Evolutionary conservation across 1,140 invertebrate species (phyloP), one percentile per base, ranked within the genome.

Genomic region (Achatina immaculata): DNA sequence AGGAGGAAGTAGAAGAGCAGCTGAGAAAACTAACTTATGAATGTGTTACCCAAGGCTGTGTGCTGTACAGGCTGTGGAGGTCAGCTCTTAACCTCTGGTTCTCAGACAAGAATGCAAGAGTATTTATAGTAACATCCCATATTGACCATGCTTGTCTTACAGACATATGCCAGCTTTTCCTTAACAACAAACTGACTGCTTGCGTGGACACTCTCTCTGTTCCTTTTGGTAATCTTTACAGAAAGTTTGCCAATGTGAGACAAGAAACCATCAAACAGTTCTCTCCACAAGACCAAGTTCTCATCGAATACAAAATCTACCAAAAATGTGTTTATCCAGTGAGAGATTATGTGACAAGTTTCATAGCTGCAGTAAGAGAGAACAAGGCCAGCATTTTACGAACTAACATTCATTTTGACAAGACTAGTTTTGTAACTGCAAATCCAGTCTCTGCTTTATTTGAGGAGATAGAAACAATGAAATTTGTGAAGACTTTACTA

Each of bases 281-380:
- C 68, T 72, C 79, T 34, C 55, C 80, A 0, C 84, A 85, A 58
- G 83, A 88, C 65, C 84, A 85, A 80, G 83, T 88, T 9, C 85
- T 85, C 34, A 83, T 88, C n/a, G 88, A 89, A 42, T 89, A 89
- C 74, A 88, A 86, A 74, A 66, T 89, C 21, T 88, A 84, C 76
- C 82, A 80, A 43, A 81, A 71, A 16, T 84, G 87, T 73, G 78
- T 88, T 21, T 89, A 87, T 72, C 88, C 88, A 51, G 48, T 85
- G 19, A 72, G 72, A 43, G 78, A 55, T 16, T 87, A 88, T 74
- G 78, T 84, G 65, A 79, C 81, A 21, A 89, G 85, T 65, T 89
- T 89, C 68, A 85, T 89, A 43, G 87, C 80, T 28, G 82, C 84
- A 69, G 81, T 87, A 16, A 83, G 83, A 45, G 81, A 84, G 24